phyloP scores from a whole-genome alignment of 2,888 invertebrate species.

The Lycocerus yunnanus region DNA sequence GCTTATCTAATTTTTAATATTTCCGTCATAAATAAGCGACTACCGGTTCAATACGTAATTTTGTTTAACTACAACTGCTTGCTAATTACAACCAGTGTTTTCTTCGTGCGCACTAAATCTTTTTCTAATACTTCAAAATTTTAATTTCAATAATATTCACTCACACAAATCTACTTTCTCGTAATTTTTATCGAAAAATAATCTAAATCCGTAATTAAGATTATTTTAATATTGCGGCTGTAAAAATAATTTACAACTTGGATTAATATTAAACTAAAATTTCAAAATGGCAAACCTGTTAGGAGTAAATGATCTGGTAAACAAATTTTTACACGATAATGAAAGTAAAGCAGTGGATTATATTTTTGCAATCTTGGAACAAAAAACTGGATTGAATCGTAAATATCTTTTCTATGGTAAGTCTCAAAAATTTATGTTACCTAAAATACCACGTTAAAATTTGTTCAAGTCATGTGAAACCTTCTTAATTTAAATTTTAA shows the following conservation, averaged over 20 bases:
- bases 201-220: no score
- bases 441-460: no score
- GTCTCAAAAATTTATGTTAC: conserved; percentile 54
- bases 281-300: not conserved
- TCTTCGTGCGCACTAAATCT: not conserved
- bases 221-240: not conserved
- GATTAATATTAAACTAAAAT: not conserved
- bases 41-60: not conserved
- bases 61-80: not conserved
- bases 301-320: not conserved
- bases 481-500: no score
- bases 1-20: not conserved
- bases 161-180: not conserved
- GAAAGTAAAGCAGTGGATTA: not conserved
- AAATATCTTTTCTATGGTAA: conserved; percentile 78
- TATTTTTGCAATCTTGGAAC: conserved; percentile 68
- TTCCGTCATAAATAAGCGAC: not conserved
- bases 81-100: not conserved
- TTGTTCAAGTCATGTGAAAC: no score
- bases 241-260: not conserved
- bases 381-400: conserved; percentile 73
- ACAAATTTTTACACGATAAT: not conserved
- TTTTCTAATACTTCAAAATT: not conserved
- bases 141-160: not conserved
- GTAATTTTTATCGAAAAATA: no score